Percentiles rank a stretch among this genome's conserved stretches.
phyloP scores from a whole-genome alignment of 2,797 vertebrate species.

The Sebastes wilsoni region DNA sequence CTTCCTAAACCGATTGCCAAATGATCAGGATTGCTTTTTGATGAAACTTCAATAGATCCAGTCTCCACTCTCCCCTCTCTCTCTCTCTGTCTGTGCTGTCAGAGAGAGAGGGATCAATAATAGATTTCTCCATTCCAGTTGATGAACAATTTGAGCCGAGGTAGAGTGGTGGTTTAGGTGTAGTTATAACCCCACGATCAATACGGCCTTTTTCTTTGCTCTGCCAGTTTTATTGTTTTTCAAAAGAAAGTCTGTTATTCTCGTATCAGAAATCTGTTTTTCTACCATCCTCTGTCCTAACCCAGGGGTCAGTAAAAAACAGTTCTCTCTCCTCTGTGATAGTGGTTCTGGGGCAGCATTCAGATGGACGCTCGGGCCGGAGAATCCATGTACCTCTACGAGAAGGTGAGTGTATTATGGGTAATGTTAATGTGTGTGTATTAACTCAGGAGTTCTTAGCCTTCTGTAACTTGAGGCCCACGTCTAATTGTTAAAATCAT shows the following conservation, averaged over 20 bases:
- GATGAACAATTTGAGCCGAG: conserved; percentile 34
- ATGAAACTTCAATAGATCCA: conserved; percentile 26
- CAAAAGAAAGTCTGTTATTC: not conserved
- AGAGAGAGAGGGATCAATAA: conserved; percentile 40
- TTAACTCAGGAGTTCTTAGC: not conserved
- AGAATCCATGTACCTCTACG: conserved; percentile 96
- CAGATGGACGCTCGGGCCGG: conserved; percentile 98
- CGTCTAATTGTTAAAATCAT: too few relatives aligned
- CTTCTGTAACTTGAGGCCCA: too few relatives aligned
- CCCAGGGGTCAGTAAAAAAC: not conserved
- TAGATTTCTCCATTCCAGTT: conserved; percentile 38
- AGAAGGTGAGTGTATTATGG: conserved; percentile 85
- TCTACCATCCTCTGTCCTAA: not conserved
- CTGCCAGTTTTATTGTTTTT: conserved; percentile 11
- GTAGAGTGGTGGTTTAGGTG: conserved; percentile 26
- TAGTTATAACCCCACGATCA: conserved; percentile 25
- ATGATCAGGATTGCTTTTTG: conserved; percentile 37
- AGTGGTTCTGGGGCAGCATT: conserved; percentile 99
- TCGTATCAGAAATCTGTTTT: not conserved
- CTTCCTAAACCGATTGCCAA: conserved; percentile 22
- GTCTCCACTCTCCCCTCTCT: not conserved
- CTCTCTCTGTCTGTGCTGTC: conserved; percentile 5
- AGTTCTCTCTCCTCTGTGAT: not conserved
- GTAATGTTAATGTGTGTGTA: not conserved
- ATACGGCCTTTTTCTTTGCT: conserved; percentile 21